Percentiles rank a stretch among this genome's conserved stretches.
Evolutionary conservation across 1,140 invertebrate genomes (phyloP).

Genomic region (Seison nebaliae): DNA sequence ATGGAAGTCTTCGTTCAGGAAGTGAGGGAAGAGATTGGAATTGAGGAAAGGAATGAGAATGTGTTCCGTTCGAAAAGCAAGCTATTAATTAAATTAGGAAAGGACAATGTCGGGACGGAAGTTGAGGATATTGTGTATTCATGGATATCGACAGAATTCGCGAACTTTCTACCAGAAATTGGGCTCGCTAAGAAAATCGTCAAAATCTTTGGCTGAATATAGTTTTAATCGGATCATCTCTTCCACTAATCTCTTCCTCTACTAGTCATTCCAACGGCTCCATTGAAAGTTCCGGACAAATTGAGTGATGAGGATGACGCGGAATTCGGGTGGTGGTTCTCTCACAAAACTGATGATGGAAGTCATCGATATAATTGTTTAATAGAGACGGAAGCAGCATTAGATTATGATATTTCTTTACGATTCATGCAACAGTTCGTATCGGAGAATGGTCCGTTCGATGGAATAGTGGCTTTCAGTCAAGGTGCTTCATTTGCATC

Average conservation of each 20-base stretch:
- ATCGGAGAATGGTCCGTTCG: slow-evolving; percentile 3
- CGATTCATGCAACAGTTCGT: background rate
- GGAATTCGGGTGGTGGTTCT: slow-evolving; percentile 12
- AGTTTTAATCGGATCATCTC: slow-evolving; percentile 6
- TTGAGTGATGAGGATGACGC: background rate
- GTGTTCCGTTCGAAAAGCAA: too few relatives aligned
- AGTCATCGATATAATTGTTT: slow-evolving; percentile 2
- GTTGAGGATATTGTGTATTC: too few relatives aligned
- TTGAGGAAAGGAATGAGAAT: too few relatives aligned
- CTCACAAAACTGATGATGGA: background rate
- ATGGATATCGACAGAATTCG: slow-evolving; percentile 11
- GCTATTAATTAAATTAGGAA: too few relatives aligned
- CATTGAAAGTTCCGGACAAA: slow-evolving; percentile 1
- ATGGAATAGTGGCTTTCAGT: slow-evolving; percentile 11
- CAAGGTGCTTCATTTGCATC: slow-evolving; percentile 12
- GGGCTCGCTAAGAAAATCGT: slow-evolving; percentile 8
- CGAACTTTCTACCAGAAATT: slow-evolving; percentile 7
- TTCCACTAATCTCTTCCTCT: too few relatives aligned
- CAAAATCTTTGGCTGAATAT: slow-evolving; percentile 9
- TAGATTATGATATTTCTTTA: slow-evolving; percentile 7
- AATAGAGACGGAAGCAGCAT: slow-evolving; percentile 1
- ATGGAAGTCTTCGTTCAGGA: too few relatives aligned
- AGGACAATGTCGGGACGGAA: too few relatives aligned
- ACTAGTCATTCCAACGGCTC: too few relatives aligned
- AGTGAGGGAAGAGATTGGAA: too few relatives aligned